A percentile compares a stretch with the other conserved stretches of the same genome.
phyloP scores from a whole-genome alignment of 2,797 vertebrate species.

The Vipera latastei region DNA sequence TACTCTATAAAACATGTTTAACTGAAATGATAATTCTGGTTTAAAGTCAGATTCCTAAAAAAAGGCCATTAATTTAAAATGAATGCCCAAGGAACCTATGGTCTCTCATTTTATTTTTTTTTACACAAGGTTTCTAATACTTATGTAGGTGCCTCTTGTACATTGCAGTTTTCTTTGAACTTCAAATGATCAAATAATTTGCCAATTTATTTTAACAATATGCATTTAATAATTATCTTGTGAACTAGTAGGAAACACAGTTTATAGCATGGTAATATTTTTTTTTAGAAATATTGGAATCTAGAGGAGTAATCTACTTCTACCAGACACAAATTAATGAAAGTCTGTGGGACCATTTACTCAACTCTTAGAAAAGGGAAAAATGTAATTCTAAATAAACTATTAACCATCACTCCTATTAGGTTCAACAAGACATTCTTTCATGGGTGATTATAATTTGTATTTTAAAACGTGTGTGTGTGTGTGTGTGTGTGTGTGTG shows the following conservation, averaged over 20 bases:
- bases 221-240: conserved; percentile 33
- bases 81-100: conserved; percentile 69
- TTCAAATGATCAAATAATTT: conserved; percentile 31
- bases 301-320: background rate
- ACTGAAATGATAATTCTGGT: conserved; percentile 84
- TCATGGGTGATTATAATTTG: background rate
- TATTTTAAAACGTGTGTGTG: background rate
- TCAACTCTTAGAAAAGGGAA: background rate
- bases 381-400: background rate
- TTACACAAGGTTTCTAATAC: conserved; percentile 60
- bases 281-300: background rate
- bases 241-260: conserved; percentile 17
- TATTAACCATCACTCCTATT: background rate
- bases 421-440: background rate
- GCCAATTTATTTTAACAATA: background rate
- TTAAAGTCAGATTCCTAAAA: conserved; percentile 78
- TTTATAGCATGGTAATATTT: background rate
- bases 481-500: background rate
- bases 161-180: background rate
- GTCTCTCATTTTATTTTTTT: conserved; percentile 76
- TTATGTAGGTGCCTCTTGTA: background rate
- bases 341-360: background rate
- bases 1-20: conserved; percentile 77
- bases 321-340: background rate
- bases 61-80: conserved; percentile 75